phyloP scores from a whole-genome alignment of 2,113 vertebrate species.

The Macquaria ambigua region DNA sequence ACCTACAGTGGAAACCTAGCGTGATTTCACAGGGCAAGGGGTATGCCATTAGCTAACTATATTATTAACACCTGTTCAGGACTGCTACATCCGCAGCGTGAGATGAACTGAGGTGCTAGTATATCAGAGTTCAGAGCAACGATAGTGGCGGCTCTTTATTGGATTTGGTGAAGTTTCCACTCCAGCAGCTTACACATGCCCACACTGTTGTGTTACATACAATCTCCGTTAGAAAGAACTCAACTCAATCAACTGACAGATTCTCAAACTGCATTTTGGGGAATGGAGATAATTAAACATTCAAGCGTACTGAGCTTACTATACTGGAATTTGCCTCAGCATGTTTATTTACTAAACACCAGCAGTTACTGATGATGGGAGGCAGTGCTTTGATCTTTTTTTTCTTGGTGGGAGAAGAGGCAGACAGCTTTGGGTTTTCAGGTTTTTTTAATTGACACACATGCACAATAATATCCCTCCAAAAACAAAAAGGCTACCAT shows the following conservation, averaged over 20 bases:
- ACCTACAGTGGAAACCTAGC: neutral
- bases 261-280: constrained; percentile 29
- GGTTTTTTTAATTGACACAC: constrained; percentile 42
- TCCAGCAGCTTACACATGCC: neutral
- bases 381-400: constrained; percentile 15
- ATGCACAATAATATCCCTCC: constrained; percentile 3
- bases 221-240: neutral
- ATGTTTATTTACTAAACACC: constrained; percentile 40
- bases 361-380: constrained; percentile 30
- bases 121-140: no score
- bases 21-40: neutral
- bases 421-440: constrained; percentile 20
- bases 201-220: neutral
- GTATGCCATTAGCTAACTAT: neutral
- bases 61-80: neutral
- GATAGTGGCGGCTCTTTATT: neutral
- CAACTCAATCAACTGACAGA: neutral
- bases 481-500: neutral
- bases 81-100: neutral
- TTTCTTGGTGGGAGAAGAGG: constrained; percentile 5
- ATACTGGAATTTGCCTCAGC: constrained; percentile 10
- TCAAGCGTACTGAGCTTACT: neutral
- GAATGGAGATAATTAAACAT: constrained; percentile 38
- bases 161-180: neutral
- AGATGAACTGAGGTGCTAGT: neutral